phyloP scores from a whole-genome alignment of 1,140 invertebrate species.

The Wasmannia auropunctata region DNA sequence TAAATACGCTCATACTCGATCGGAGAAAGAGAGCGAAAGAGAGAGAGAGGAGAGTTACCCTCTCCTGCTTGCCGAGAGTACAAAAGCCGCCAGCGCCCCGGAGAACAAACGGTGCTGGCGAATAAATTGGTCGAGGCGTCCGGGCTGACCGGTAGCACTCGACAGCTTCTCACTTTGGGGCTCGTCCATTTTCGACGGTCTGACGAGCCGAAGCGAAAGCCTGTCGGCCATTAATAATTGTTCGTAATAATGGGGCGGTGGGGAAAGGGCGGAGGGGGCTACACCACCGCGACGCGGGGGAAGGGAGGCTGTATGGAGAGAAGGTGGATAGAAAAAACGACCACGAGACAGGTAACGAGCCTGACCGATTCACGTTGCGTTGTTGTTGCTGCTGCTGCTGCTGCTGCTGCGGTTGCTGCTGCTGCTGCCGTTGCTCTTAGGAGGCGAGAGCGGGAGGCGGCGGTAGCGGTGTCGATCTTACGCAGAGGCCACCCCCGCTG shows the following conservation, averaged over 20 bases:
- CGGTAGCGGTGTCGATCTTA: conserved; percentile 75
- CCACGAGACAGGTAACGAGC: conserved; percentile 73
- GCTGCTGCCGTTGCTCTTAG: conserved; percentile 44
- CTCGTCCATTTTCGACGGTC: conserved; percentile 68
- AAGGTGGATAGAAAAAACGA: conserved; percentile 63
- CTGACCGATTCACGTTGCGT: conserved; percentile 76
- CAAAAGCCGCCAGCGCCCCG: conserved; percentile 50
- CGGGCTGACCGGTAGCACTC: conserved; percentile 72
- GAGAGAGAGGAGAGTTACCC: conserved; percentile 21
- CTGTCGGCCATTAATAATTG: conserved; percentile 79
- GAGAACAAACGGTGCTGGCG: conserved; percentile 50
- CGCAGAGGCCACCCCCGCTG: conserved; percentile 82
- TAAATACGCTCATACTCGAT: conserved; percentile 37
- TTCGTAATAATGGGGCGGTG: conserved; percentile 72
- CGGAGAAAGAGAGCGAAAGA: not conserved
- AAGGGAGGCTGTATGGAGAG: conserved; percentile 17
- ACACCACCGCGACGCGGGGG: conserved; percentile 2
- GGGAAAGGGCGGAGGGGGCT: conserved; percentile 4
- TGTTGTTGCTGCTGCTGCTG: conserved; percentile 42
- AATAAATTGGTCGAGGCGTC: conserved; percentile 69
- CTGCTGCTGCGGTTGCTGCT: conserved; percentile 21
- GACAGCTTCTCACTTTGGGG: conserved; percentile 72
- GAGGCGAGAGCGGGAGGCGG: conserved; percentile 26
- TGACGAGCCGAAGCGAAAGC: conserved; percentile 74
- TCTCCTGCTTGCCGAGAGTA: conserved; percentile 38